These are phyloP conservation scores for Colius striatus DNA, from an alignment of 2,113 vertebrate species.

Conservation along the genomic window DNA sequence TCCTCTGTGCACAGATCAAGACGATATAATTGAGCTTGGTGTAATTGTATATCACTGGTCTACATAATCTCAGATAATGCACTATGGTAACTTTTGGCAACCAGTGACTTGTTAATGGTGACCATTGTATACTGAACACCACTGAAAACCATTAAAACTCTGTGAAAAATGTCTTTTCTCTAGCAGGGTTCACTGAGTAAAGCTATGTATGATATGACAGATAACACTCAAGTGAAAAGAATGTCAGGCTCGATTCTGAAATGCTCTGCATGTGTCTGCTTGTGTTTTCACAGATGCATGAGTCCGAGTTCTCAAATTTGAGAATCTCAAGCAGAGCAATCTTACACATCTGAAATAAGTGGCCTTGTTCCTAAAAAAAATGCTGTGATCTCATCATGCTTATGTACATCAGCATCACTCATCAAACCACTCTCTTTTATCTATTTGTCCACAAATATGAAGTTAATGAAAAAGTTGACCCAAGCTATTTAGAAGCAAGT, in stretches of 20 bases:
- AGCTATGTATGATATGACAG: background rate
- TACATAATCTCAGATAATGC: constrained; percentile 62
- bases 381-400: background rate
- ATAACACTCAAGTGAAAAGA: background rate
- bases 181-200: background rate
- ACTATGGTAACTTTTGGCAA: constrained; percentile 59
- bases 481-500: background rate
- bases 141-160: constrained; percentile 5
- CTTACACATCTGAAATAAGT: background rate
- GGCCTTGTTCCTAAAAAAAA: background rate
- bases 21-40: constrained; percentile 46
- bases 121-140: constrained; percentile 29
- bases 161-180: constrained; percentile 15
- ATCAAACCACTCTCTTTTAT: background rate
- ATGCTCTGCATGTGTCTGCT: background rate
- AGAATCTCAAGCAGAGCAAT: background rate
- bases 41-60: constrained; percentile 51
- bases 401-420: background rate
- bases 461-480: background rate
- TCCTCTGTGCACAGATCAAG: constrained; percentile 54
- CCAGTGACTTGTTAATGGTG: constrained; percentile 49
- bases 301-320: background rate
- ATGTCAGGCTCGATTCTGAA: background rate
- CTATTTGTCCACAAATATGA: background rate
- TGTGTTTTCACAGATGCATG: background rate